These are phyloP conservation scores for Empis stercorea DNA, from an alignment of 2,888 invertebrate genomes.

Conservation along the genomic window DNA sequence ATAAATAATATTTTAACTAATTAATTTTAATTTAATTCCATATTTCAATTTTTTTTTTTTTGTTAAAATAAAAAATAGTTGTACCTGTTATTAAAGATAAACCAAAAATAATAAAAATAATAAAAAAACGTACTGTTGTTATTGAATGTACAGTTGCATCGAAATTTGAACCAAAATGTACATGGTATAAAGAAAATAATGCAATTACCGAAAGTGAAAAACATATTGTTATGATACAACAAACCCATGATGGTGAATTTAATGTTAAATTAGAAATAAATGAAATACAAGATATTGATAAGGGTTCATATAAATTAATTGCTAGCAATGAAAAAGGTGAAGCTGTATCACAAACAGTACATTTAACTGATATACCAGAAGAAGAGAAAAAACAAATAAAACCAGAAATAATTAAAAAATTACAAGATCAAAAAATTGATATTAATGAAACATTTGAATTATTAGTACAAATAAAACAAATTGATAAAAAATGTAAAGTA, in stretches of 20 bases:
- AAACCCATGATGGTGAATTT: slow-evolving; percentile 64
- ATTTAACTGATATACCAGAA: slow-evolving; percentile 70
- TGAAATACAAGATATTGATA: slow-evolving; percentile 65
- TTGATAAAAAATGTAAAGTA: slow-evolving; percentile 67
- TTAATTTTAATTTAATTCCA: too few relatives aligned
- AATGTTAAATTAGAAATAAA: slow-evolving; percentile 81
- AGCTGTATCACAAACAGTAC: slow-evolving; percentile 76
- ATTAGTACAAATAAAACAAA: slow-evolving; percentile 55
- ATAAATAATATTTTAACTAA: too few relatives aligned
- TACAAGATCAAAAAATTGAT: slow-evolving; percentile 56
- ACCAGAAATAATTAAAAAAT: slow-evolving; percentile 65
- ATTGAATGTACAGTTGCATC: slow-evolving; percentile 90
- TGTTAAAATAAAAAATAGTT: slow-evolving; percentile 52
- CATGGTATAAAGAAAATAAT: slow-evolving; percentile 81
- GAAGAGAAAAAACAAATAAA: slow-evolving; percentile 63
- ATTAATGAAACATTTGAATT: slow-evolving; percentile 70
- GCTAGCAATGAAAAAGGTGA: slow-evolving; percentile 90
- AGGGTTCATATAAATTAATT: slow-evolving; percentile 78
- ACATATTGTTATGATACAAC: slow-evolving; percentile 28
- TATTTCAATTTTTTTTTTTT: background rate
- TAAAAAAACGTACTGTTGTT: slow-evolving; percentile 83
- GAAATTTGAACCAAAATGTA: slow-evolving; percentile 83
- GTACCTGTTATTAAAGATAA: slow-evolving; percentile 88
- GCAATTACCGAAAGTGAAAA: slow-evolving; percentile 54
- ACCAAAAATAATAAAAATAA: slow-evolving; percentile 80